A percentile compares a stretch with the other conserved stretches of the same genome.
Conservation (phyloP, 2,888 invertebrate species). For the Lepidocyrtinus sp. region DNA sequence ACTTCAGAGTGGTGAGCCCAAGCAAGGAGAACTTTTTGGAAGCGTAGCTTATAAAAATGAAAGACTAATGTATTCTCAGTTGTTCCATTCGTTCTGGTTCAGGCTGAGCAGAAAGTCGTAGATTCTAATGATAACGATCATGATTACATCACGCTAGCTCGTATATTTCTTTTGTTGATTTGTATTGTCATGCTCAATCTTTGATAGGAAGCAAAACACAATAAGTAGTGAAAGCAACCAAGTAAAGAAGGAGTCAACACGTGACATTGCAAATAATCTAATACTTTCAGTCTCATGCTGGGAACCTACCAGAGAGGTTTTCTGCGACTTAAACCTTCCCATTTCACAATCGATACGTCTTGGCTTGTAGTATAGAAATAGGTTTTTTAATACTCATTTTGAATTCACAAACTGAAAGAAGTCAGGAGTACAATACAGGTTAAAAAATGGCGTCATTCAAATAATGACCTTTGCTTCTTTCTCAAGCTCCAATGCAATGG, state of each 20-base stretch:
- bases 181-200: not conserved
- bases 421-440: not conserved
- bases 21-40: not conserved
- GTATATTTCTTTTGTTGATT: not conserved
- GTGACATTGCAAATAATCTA: constrained; percentile 12
- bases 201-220: not conserved
- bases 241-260: not conserved
- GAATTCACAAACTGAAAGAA: not conserved
- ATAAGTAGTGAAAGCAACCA: not conserved
- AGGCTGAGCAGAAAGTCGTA: not conserved
- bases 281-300: not conserved
- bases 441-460: constrained; percentile 16
- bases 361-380: not conserved
- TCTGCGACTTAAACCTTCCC: not conserved
- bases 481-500: not conserved
- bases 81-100: not conserved
- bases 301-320: not conserved
- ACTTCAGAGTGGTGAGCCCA: not conserved
- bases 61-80: not conserved
- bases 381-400: not conserved
- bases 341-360: not conserved
- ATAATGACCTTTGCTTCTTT: constrained; percentile 10
- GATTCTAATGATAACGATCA: constrained; percentile 3
- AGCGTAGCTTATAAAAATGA: not conserved
- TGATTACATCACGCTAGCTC: not conserved